Percentiles rank a stretch among this genome's conserved stretches.
phyloP scores from a whole-genome alignment of 2,888 invertebrate genomes.

The Leucophenga montana region DNA sequence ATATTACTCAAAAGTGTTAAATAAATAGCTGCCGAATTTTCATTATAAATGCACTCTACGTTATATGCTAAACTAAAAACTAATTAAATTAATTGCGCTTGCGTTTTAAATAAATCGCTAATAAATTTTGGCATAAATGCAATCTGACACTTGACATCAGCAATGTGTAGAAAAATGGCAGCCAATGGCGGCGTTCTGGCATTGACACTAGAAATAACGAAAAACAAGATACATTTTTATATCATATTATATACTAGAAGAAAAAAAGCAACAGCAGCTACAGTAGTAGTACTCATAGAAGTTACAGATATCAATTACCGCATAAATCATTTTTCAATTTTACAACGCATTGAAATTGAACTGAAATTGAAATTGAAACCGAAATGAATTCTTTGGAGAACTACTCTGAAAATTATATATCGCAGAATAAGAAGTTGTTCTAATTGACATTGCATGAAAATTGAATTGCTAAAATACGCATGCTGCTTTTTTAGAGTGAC shows the following conservation, averaged over 20 bases:
- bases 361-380: no score
- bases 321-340: not conserved
- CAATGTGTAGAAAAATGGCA: slow-evolving; percentile 16
- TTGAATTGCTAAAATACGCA: no score
- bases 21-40: not conserved
- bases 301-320: not conserved
- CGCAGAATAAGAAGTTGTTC: no score
- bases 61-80: slow-evolving; percentile 38
- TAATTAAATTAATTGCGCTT: slow-evolving; percentile 64
- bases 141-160: slow-evolving; percentile 61
- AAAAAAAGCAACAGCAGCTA: not conserved
- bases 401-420: no score
- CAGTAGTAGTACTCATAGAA: not conserved
- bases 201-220: slow-evolving; percentile 7
- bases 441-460: no score
- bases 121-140: slow-evolving; percentile 64
- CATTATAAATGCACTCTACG: not conserved
- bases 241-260: slow-evolving; percentile 18
- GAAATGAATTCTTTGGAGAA: no score
- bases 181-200: not conserved
- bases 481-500: no score
- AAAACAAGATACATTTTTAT: not conserved
- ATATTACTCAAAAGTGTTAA: no score
- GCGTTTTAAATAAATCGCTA: slow-evolving; percentile 59
- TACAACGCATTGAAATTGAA: no score